These are phyloP conservation scores for Phalera bucephala DNA, from an alignment of 2,888 invertebrate genomes.

Conservation along the genomic window DNA sequence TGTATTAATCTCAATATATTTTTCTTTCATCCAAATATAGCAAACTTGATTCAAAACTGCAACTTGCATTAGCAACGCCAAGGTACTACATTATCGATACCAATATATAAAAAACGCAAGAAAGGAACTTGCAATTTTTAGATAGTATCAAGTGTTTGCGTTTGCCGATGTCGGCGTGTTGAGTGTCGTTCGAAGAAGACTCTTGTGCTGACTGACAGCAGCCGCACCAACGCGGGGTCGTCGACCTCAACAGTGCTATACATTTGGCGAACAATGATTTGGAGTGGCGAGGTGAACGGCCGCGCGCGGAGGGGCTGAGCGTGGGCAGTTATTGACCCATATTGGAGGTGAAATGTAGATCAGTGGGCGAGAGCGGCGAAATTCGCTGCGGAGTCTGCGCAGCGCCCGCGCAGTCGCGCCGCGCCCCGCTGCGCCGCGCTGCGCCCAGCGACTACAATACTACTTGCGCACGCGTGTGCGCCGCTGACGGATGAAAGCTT, in stretches of 20 bases:
- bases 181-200: constrained; percentile 76
- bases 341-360: constrained; percentile 83
- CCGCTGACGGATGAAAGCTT: not conserved
- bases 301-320: constrained; percentile 78
- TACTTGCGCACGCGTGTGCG: constrained; percentile 5
- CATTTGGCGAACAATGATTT: constrained; percentile 83
- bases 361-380: constrained; percentile 83
- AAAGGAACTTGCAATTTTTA: no score
- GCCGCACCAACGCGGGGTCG: constrained; percentile 63
- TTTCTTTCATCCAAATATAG: no score
- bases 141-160: no score
- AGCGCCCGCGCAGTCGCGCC: constrained; percentile 34
- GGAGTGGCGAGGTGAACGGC: constrained; percentile 81
- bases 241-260: constrained; percentile 72
- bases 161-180: constrained; percentile 61
- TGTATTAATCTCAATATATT: no score
- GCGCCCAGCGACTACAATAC: not conserved
- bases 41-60: no score
- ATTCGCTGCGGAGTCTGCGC: constrained; percentile 66
- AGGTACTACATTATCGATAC: no score
- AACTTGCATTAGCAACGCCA: no score
- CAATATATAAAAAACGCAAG: no score
- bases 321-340: constrained; percentile 84
- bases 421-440: constrained; percentile 19
- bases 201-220: constrained; percentile 57